Conservation (phyloP, 1,140 invertebrate genomes). For the Zaprionus capensis region DNA sequence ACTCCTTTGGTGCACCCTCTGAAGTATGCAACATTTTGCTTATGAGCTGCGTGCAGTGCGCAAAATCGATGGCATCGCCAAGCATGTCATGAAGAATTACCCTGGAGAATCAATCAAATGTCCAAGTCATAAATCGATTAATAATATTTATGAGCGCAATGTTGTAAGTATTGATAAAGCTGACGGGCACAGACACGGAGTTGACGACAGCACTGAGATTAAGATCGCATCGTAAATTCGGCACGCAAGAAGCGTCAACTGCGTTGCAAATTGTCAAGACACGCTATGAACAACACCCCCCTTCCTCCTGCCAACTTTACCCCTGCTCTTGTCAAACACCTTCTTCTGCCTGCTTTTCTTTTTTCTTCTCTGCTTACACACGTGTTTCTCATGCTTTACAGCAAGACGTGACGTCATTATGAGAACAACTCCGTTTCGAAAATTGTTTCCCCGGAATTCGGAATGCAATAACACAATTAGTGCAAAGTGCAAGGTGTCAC, state of each 20-base stretch:
- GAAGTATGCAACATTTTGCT: conserved; percentile 53
- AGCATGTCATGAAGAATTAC: conserved; percentile 42
- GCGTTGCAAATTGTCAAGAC: not conserved
- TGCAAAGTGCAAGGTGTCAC: conserved; percentile 73
- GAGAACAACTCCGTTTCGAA: not conserved
- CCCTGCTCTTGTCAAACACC: not conserved
- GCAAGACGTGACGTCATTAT: not conserved
- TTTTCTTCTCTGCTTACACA: not conserved
- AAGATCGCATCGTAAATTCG: conserved; percentile 38
- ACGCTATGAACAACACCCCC: too few relatives aligned
- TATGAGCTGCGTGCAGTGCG: conserved; percentile 24
- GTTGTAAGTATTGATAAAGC: conserved; percentile 36
- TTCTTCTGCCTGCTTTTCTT: not conserved
- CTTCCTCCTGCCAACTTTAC: not conserved
- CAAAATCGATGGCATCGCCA: conserved; percentile 35
- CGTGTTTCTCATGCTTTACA: not conserved
- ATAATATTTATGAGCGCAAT: conserved; percentile 19
- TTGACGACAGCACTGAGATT: conserved; percentile 18
- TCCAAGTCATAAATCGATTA: conserved; percentile 49
- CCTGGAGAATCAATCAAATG: conserved; percentile 51
- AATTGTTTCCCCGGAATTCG: conserved; percentile 38
- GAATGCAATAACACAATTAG: conserved; percentile 59
- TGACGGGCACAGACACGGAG: conserved; percentile 30
- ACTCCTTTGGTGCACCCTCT: conserved; percentile 17
- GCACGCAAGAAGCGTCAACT: conserved; percentile 17